Conservation (phyloP, 1,140 invertebrate genomes). For the Papilio helenus region DNA sequence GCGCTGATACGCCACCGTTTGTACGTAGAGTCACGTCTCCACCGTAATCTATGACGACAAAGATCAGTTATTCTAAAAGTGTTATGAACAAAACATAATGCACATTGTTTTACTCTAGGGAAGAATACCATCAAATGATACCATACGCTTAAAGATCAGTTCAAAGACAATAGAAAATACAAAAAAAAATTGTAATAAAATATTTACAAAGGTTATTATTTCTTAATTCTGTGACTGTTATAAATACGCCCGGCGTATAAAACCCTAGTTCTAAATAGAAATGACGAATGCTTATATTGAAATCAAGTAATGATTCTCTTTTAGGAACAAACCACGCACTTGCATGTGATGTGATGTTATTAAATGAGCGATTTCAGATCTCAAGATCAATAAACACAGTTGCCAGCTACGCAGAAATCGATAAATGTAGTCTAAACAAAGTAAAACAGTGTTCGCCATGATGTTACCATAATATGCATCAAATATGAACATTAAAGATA, state of each 20-base stretch:
- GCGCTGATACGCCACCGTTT: constrained; percentile 90
- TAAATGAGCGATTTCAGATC: constrained; percentile 18
- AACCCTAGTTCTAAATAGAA: background rate
- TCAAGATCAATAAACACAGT: constrained; percentile 34
- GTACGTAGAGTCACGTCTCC: constrained; percentile 92
- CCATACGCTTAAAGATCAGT: background rate
- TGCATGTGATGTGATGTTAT: constrained; percentile 23
- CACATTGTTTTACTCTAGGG: background rate
- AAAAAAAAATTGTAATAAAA: background rate
- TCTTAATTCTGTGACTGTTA: background rate
- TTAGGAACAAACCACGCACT: background rate
- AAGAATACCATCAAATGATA: background rate
- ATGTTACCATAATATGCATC: constrained; percentile 29
- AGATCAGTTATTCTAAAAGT: background rate
- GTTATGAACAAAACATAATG: background rate
- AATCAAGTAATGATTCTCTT: constrained; percentile 5
- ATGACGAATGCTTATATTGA: background rate
- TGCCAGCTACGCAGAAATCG: constrained; percentile 32
- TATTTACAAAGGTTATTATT: background rate
- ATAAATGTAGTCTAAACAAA: constrained; percentile 37
- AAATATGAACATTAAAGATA: constrained; percentile 27
- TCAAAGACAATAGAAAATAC: background rate
- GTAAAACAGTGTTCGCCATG: constrained; percentile 26
- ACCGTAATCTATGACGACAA: constrained; percentile 84
- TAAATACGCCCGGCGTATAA: too few relatives aligned